phyloP scores from a whole-genome alignment of 1,140 invertebrate genomes.

The Mercenaria mercenaria region DNA sequence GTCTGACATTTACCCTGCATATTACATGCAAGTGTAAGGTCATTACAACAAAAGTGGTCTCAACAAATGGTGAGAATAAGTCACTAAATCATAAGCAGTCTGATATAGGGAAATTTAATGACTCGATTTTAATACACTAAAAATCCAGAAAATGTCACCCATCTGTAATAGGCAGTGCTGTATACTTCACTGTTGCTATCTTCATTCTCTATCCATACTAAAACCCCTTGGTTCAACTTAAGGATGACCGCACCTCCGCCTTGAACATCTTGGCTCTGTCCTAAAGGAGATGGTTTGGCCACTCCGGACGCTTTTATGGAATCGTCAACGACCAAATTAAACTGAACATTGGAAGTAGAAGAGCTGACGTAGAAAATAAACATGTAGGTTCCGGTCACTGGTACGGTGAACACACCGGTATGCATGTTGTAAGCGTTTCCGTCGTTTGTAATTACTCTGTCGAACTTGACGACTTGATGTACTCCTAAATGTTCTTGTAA shows the following conservation, averaged over 20 bases:
- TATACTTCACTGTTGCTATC: background rate
- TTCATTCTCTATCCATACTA: background rate
- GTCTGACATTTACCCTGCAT: no score
- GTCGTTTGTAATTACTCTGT: background rate
- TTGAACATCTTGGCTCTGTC: background rate
- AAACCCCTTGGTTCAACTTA: background rate
- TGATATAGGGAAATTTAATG: no score
- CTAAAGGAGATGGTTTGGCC: background rate
- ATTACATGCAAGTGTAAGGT: no score
- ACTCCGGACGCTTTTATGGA: background rate
- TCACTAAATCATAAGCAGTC: no score
- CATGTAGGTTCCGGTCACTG: background rate
- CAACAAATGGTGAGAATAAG: no score
- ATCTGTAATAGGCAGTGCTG: background rate
- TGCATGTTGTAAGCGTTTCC: background rate
- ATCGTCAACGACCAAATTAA: background rate
- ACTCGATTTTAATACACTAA: background rate
- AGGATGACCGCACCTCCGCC: background rate
- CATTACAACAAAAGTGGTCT: no score
- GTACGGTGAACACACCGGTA: background rate
- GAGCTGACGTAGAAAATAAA: background rate
- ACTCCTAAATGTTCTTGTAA: background rate
- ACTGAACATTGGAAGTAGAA: background rate
- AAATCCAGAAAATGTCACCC: background rate
- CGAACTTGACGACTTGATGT: background rate